Conservation (phyloP, 2,888 invertebrate species). For the Heteromyza rotundicornis region DNA sequence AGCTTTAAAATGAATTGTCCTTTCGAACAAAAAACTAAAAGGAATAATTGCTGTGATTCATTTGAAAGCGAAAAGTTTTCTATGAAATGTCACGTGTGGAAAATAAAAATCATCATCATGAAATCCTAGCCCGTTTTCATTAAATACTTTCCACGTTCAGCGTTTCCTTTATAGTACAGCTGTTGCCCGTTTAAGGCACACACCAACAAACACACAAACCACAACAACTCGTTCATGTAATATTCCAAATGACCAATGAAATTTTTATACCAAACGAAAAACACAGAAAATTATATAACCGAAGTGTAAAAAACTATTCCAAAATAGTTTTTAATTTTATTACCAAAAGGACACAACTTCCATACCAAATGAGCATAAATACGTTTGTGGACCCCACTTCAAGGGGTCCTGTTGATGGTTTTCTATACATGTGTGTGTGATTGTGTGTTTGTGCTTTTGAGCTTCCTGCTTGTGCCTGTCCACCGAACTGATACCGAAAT, state of each 20-base stretch:
- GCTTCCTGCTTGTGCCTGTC: too few species aligned
- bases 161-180: neutral
- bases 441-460: too few species aligned
- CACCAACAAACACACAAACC: neutral
- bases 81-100: too few species aligned
- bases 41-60: neutral
- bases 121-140: neutral
- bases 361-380: conserved; percentile 39
- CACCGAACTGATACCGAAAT: neutral
- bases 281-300: too few species aligned
- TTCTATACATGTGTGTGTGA: too few species aligned
- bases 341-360: conserved; percentile 39
- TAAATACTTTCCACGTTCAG: neutral
- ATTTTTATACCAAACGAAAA: conserved; percentile 41
- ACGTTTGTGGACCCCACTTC: too few species aligned
- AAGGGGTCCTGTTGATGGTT: too few species aligned
- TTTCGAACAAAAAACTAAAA: neutral
- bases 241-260: conserved; percentile 46
- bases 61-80: neutral
- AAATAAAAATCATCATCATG: too few species aligned
- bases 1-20: neutral
- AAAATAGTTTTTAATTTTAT: conserved; percentile 53
- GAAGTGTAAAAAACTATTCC: conserved; percentile 26
- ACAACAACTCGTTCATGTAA: neutral
- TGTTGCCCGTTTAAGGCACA: neutral